Evolutionary conservation across 2,113 vertebrate species (phyloP).

Genomic region (Tragelaphus strepsiceros): DNA sequence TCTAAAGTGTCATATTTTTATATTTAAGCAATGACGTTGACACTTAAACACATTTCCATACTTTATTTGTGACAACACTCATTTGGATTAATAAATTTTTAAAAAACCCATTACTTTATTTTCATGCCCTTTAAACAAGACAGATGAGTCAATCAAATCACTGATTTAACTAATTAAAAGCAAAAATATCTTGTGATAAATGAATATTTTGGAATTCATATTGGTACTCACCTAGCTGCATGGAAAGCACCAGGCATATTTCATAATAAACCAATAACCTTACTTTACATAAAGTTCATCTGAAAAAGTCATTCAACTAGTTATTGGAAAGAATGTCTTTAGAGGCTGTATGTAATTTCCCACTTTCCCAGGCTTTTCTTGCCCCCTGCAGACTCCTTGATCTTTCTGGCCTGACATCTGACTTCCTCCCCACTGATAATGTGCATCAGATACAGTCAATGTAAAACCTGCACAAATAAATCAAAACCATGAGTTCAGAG

Average conservation of each 20-base stretch:
- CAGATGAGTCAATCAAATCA: background rate
- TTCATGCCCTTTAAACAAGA: background rate
- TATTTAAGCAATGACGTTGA: background rate
- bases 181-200: background rate
- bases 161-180: background rate
- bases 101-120: background rate
- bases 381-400: background rate
- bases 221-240: background rate
- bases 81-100: background rate
- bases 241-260: background rate
- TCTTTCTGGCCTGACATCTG: background rate
- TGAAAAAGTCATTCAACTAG: background rate
- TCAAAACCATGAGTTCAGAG: background rate
- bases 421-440: background rate
- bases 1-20: background rate
- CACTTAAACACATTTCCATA: background rate
- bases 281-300: background rate
- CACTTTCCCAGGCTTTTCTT: background rate
- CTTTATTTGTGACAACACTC: background rate
- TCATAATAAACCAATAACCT: background rate
- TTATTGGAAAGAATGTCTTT: background rate
- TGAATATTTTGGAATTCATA: background rate
- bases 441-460: background rate
- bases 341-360: background rate
- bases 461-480: background rate